Evolutionary conservation across 2,888 invertebrate species (phyloP), one percentile per base, ranked within the genome.

Genomic region (Hecatera dysodea): DNA sequence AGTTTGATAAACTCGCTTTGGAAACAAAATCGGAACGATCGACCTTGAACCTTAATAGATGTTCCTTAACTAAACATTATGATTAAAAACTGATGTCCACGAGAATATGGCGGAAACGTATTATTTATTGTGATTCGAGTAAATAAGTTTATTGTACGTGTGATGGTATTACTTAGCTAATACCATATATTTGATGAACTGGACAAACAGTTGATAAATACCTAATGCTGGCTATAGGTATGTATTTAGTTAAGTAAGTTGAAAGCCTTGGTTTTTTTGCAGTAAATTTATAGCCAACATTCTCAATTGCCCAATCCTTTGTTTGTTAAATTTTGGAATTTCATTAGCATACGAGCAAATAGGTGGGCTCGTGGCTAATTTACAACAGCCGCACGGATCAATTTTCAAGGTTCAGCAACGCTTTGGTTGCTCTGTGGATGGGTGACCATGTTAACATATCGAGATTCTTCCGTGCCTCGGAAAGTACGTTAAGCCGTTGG

Each of bases 61-160:
- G 15, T 15, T 42, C 33, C 22, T 70, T 75, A 29, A 42, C 7
- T 52, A 42, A 74, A 50, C n/a, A 27, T 46, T 56, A 36, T 57
- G 8, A 53, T 77, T 39, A 27, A 24, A 55, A 36, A 12, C 46
- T 6, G 12, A 27, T 44, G 50, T 42, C 76, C 57, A 44, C 50
- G 80, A 62, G 19, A 50, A 52, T 0, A 75, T 63, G 55, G 76
- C 81, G 81, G 81, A 80, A 69, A 80, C 22, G 3, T 69, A 33
- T 29, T 81, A 53, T 78, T 70, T 66, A 33, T 67, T 52, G n/a
- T 42, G 46, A 44, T 48, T 56, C 11, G n/a, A 64, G 66, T 61
- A 62, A 81, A 78, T 53, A 81, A 27, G 42, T 70, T 63, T 33
- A 55, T 50, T 17, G 39, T 78, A 22, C 70, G 66, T 60, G 70